Evolutionary conservation across 2,113 vertebrate genomes (phyloP).

Genomic region (Crotalus horridus): DNA sequence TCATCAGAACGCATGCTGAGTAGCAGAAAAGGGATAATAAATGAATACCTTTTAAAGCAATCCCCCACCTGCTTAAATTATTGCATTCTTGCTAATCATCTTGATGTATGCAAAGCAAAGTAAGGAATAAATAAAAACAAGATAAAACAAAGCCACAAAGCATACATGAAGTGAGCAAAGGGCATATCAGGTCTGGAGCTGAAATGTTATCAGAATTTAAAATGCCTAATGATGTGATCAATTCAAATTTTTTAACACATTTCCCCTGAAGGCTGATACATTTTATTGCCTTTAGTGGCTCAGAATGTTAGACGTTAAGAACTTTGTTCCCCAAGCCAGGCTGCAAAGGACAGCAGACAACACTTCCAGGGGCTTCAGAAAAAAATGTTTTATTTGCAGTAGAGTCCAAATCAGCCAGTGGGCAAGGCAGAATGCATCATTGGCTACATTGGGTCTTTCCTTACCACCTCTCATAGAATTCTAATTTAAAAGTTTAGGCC

Average conservation of each 20-base stretch:
- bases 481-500: not conserved
- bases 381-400: not conserved
- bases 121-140: not conserved
- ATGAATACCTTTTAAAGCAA: not conserved
- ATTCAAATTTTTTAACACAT: not conserved
- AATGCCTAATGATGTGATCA: not conserved
- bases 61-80: rapidly evolving
- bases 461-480: not conserved
- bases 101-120: not conserved
- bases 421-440: not conserved
- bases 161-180: not conserved
- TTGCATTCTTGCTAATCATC: not conserved
- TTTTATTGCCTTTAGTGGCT: not conserved
- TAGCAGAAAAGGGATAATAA: not conserved
- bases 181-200: not conserved
- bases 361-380: not conserved
- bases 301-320: not conserved
- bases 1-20: not conserved
- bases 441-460: not conserved
- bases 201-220: not conserved
- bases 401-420: not conserved
- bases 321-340: not conserved
- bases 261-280: not conserved
- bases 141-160: not conserved
- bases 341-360: not conserved